Evolutionary conservation across 1,140 invertebrate species (phyloP).

Genomic region (Euglossa dilemma): DNA sequence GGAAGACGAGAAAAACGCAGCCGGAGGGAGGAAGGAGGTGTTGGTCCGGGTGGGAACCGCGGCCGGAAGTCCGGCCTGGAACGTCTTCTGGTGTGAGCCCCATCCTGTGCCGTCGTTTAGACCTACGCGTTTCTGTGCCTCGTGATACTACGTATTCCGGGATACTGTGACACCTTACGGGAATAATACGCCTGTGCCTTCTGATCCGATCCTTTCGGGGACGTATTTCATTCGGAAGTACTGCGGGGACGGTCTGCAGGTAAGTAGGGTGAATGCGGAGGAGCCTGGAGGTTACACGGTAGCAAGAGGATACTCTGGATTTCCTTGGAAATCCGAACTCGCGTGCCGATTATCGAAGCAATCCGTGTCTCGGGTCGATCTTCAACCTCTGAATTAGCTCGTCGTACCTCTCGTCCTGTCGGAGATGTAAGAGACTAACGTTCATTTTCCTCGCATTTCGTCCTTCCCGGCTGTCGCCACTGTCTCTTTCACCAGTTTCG

Average conservation of each 20-base stretch:
- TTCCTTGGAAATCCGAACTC: no score
- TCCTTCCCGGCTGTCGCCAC: no score
- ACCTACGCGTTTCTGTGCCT: conserved; percentile 28
- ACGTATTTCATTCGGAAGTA: background rate
- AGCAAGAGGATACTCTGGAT: no score
- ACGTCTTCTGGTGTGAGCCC: conserved; percentile 41
- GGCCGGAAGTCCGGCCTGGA: background rate
- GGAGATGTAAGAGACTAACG: no score
- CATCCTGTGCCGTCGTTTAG: conserved; percentile 2
- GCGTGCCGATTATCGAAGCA: no score
- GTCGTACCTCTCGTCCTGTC: no score
- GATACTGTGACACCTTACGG: background rate
- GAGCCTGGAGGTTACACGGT: background rate
- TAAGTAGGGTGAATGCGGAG: conserved; percentile 27
- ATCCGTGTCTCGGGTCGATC: no score
- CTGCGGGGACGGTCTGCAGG: background rate
- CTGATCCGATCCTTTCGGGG: background rate
- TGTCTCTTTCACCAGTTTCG: no score
- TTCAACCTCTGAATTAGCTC: no score
- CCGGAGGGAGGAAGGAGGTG: background rate
- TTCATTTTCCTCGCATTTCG: no score
- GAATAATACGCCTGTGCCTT: background rate
- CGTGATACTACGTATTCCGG: background rate
- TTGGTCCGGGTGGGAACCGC: conserved; percentile 6
- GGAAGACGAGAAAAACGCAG: background rate